Conservation (phyloP, 2,888 invertebrate species). For the Lacanobia wlatinum region DNA sequence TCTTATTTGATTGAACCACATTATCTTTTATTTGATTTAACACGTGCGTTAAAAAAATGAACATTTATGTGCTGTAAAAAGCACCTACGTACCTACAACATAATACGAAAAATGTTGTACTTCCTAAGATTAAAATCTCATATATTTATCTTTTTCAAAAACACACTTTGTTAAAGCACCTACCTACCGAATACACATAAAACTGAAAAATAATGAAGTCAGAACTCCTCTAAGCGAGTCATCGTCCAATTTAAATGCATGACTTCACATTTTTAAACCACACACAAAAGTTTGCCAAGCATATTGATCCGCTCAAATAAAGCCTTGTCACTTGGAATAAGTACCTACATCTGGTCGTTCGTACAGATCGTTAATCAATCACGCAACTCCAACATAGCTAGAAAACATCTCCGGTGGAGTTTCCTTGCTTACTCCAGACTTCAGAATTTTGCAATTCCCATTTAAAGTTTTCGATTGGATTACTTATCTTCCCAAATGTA, state of each 20-base stretch:
- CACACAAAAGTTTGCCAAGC: slow-evolving; percentile 8
- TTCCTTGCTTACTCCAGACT: slow-evolving; percentile 38
- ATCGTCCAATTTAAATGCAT: slow-evolving; percentile 4
- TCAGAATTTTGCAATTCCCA: slow-evolving; percentile 61
- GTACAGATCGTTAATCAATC: slow-evolving; percentile 60
- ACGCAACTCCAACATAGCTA: slow-evolving; percentile 53
- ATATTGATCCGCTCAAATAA: slow-evolving; percentile 44
- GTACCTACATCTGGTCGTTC: slow-evolving; percentile 21
- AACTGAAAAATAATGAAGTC: not conserved
- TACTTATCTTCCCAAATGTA: slow-evolving; percentile 58
- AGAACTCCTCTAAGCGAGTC: not conserved
- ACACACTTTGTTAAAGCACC: no score
- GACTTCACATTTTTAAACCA: slow-evolving; percentile 1
- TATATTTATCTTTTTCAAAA: no score
- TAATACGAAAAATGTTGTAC: no score
- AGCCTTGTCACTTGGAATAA: slow-evolving; percentile 38
- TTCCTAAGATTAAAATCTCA: no score
- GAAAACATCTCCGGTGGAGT: slow-evolving; percentile 49
- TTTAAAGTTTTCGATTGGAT: slow-evolving; percentile 64
- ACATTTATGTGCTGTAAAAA: no score
- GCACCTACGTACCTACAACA: no score
- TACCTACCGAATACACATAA: no score
- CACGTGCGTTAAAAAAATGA: no score
- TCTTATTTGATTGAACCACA: not conserved
- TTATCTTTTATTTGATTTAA: no score